Evolutionary conservation across 1,140 invertebrate genomes (phyloP).

Genomic region (Pseudomyrmex sp.): DNA sequence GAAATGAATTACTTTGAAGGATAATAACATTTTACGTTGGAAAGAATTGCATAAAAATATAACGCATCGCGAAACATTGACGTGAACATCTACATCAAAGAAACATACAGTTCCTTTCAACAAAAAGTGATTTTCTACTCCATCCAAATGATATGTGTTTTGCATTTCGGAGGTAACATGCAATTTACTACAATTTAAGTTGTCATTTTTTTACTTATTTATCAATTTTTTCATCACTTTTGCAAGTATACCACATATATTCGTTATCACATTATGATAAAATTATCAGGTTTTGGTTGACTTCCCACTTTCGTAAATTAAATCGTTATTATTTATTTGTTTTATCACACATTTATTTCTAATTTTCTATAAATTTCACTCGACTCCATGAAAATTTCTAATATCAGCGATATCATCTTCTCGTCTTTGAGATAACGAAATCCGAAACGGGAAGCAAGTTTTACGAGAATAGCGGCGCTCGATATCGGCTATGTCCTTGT

Average conservation of each 20-base stretch:
- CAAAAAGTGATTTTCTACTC: not conserved
- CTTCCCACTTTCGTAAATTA: too few relatives aligned
- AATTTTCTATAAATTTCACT: not conserved
- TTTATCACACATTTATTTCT: not conserved
- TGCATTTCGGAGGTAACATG: not conserved
- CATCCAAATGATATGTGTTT: not conserved
- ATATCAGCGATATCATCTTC: conserved; percentile 5
- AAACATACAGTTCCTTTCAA: conserved; percentile 4
- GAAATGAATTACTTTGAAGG: conserved; percentile 19
- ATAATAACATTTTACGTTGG: conserved; percentile 45
- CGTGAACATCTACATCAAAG: not conserved
- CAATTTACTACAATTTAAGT: not conserved
- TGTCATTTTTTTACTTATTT: not conserved
- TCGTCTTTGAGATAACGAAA: conserved; percentile 22
- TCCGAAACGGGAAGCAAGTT: conserved; percentile 37
- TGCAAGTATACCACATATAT: too few relatives aligned
- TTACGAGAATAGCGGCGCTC: conserved; percentile 16
- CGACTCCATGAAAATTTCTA: conserved; percentile 54
- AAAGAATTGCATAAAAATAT: conserved; percentile 43
- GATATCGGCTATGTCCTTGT: conserved; percentile 40
- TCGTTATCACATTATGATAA: not conserved
- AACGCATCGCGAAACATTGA: conserved; percentile 9
- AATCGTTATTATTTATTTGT: not conserved
- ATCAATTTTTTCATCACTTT: not conserved
- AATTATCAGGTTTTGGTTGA: not conserved